Conservation (phyloP, 2,888 invertebrate genomes). For the Polydrusus tereticollis region DNA sequence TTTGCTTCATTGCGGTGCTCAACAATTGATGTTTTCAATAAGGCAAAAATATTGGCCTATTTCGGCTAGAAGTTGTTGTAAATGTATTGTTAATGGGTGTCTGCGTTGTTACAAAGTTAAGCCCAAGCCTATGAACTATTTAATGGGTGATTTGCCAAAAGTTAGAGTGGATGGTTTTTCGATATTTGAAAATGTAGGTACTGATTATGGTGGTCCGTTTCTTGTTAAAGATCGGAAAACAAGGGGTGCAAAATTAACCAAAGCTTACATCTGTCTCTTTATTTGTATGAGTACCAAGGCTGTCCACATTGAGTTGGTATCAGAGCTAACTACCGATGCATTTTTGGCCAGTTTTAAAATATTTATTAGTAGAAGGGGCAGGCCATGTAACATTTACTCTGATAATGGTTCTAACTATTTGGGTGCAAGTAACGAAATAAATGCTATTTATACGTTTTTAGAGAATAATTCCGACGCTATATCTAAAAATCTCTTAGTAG, state of each 20-base stretch:
- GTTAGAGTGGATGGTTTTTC: background rate
- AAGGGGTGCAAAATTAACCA: background rate
- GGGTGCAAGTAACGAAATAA: constrained; percentile 20
- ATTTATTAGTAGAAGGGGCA: constrained; percentile 17
- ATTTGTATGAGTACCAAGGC: constrained; percentile 10
- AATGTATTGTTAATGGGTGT: constrained; percentile 20
- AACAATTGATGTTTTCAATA: constrained; percentile 30
- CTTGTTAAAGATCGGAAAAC: too few relatives aligned
- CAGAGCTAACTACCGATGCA: too few relatives aligned
- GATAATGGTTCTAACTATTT: constrained; percentile 29
- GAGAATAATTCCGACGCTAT: background rate
- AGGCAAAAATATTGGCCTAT: constrained; percentile 42
- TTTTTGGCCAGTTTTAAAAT: constrained; percentile 1
- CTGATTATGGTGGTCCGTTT: background rate
- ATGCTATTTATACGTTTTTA: background rate
- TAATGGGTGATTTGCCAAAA: constrained; percentile 29
- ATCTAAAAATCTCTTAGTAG: too few relatives aligned
- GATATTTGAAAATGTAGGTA: background rate
- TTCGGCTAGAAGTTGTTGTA: background rate
- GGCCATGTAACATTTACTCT: too few relatives aligned
- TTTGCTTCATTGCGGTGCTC: constrained; percentile 22
- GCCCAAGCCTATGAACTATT: background rate
- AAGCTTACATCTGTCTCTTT: background rate
- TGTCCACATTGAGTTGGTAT: constrained; percentile 8
- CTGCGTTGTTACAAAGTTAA: constrained; percentile 16